Base-by-base conservation (phyloP, 2,888 invertebrate genomes). In the Pandemis heparana region DNA sequence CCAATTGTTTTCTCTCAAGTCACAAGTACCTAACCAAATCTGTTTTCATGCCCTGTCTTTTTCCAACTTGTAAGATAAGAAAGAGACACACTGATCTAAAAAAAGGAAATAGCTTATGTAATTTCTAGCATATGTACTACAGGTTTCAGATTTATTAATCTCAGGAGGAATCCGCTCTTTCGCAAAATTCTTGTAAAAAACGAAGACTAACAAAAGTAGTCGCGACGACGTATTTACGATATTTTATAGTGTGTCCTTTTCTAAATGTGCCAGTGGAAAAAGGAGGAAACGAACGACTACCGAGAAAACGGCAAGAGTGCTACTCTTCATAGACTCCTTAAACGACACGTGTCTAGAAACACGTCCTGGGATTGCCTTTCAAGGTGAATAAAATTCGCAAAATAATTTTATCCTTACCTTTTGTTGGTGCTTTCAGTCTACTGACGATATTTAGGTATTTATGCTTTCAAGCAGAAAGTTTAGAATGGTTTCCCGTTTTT, bases 91-190 rank as follows among this genome's bases (percentile, higher is more conserved):
- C n/a, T 46, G n/a, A 14, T 46, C 46, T 3, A 46, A 5, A 46
- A 46, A 14, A 10, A 5, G 5, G 5, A 46, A 46, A 46, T 5
- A 14, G 14, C 46, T 46, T 0, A 14, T 2, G 1, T 32, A 12
- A 12, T 5, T 46, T 10, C 5, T 46, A 46, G 46, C 46, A 32
- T 32, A 32, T 0, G n/a, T 46, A 1, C 46, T 46, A 32, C 23
- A 10, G 32, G 59, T 38, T 59, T 59, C n/a, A 14, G 38, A 32
- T 59, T 59, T 59, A 59, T 32, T 59, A 32, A 59, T 59, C 12
- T 59, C 59, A 38, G 5, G 59, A 14, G 14, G 59, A 59, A 32
- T 32, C 14, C 14, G 23, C 59, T 59, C 59, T 59, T n/a, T 14
- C 10, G 5, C 46, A 2, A 12, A 46, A 14, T 46, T 46, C 12